A percentile compares a stretch with the other conserved stretches of the same genome.
These are phyloP conservation scores for Phaedon cochleariae DNA, from an alignment of 2,888 invertebrate genomes.

Conservation along the genomic window DNA sequence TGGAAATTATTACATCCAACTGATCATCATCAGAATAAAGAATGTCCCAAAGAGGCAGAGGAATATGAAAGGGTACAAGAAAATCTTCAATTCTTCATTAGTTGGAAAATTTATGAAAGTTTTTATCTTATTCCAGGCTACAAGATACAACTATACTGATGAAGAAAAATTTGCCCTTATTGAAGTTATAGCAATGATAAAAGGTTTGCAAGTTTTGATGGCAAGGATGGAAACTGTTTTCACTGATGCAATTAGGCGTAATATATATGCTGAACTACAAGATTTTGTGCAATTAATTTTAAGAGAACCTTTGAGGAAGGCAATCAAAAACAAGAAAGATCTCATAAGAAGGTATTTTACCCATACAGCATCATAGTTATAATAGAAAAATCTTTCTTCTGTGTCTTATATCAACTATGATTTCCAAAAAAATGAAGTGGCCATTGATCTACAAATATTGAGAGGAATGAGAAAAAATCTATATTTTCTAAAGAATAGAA, in stretches of 20 bases:
- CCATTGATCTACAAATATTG: too few species aligned
- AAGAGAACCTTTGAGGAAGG: slow-evolving; percentile 92
- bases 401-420: too few species aligned
- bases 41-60: slow-evolving; percentile 96
- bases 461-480: too few species aligned
- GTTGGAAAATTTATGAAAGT: background rate
- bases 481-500: too few species aligned
- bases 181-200: slow-evolving; percentile 99
- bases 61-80: slow-evolving; percentile 90
- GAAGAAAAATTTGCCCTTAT: slow-evolving; percentile 98
- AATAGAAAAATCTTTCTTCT: too few species aligned
- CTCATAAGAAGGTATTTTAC: slow-evolving; percentile 77
- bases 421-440: too few species aligned
- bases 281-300: slow-evolving; percentile 92
- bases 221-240: slow-evolving; percentile 97
- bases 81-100: background rate
- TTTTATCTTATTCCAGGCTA: slow-evolving; percentile 70
- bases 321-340: slow-evolving; percentile 97
- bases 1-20: slow-evolving; percentile 99
- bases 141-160: slow-evolving; percentile 84
- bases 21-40: slow-evolving; percentile 93
- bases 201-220: slow-evolving; percentile 96
- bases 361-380: too few species aligned
- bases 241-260: slow-evolving; percentile 86
- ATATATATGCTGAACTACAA: slow-evolving; percentile 96